Evolutionary conservation across 2,113 vertebrate species (phyloP), one percentile per base, ranked within the genome.

Genomic region (Thymallus thymallus): DNA sequence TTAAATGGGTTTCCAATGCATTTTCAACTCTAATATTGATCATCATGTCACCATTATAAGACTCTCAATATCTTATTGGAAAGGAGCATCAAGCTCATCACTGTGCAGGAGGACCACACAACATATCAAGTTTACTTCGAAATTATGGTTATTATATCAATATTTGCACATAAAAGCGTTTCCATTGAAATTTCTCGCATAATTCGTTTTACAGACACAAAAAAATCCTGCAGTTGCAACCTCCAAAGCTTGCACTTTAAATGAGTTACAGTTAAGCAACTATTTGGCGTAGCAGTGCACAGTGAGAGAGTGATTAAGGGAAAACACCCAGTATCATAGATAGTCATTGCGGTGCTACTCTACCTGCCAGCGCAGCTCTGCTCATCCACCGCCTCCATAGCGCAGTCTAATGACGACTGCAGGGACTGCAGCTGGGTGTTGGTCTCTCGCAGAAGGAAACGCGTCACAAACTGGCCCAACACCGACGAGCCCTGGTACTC

Each of bases 381-480:
- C 84, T 94, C 93, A 74, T 97, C 96, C 84, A 99, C 93, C 0
- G 95, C 96, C 77, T 98, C 97, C 85, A 94, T 94, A 0, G 98
- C 98, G 18, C 93, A 98, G 87, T 98, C 96, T 30, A 99, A 92
- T 0, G 98, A 99, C 71, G 84, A 89, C 90, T 98, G 97, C 68
- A 99, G 90, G 29, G 96, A 98, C 83, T 96, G 93, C 23, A 99
- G 90, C 91, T 99, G 98, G 83, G 91, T 94, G 86, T 94, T 92
- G 0, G 96, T 99, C 88, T 99, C 97, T 72, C 96, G 91, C 32
- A 99, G 88, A 85, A 99, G 93, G 82, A 99, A 98, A 2, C 97
- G 95, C 0, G 95, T 99, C 87, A 99, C 94, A 88, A 99, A 99
- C 92, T 99, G 98, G 76, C 96, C 95, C 88, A 96, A 89, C 81